A percentile compares a stretch with the other conserved stretches of the same genome.
phyloP scores from a whole-genome alignment of 2,888 invertebrate species.

The Philhelius pedissequus region DNA sequence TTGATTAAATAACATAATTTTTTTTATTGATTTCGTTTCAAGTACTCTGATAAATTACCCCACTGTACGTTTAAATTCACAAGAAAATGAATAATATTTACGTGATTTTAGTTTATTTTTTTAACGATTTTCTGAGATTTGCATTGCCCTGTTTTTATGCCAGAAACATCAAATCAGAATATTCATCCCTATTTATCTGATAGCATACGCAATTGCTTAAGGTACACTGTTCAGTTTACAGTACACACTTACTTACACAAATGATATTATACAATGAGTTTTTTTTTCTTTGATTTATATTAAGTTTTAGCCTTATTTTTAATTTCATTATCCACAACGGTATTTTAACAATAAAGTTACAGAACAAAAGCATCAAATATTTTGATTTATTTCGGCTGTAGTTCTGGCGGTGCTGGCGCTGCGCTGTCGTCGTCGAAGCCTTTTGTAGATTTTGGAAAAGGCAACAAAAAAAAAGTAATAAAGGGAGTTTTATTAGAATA shows the following conservation, averaged over 20 bases:
- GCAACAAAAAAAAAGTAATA: not conserved
- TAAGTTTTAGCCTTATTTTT: constrained; percentile 38
- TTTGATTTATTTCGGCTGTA: constrained; percentile 49
- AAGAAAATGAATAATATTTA: constrained; percentile 23
- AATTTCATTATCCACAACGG: constrained; percentile 42
- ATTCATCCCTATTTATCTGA: not conserved
- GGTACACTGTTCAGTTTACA: too few relatives aligned
- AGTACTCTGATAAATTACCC: not conserved
- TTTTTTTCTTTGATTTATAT: constrained; percentile 53
- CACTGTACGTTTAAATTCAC: not conserved
- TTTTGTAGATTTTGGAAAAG: not conserved
- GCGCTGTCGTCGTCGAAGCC: not conserved
- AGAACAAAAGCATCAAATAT: constrained; percentile 41
- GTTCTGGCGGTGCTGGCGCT: not conserved
- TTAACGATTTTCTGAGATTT: constrained; percentile 44
- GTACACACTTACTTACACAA: constrained; percentile 6
- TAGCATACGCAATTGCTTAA: not conserved
- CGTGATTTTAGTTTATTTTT: not conserved
- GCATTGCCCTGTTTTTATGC: constrained; percentile 11
- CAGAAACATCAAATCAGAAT: not conserved
- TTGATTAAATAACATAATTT: too few relatives aligned
- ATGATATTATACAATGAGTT: constrained; percentile 54
- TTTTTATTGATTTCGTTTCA: not conserved
- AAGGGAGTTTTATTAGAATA: not conserved
- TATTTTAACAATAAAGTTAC: constrained; percentile 24